Percentiles rank a stretch among this genome's conserved stretches.
These are phyloP conservation scores for Urocolius indicus DNA, from an alignment of 2,113 vertebrate species.

Conservation along the genomic window DNA sequence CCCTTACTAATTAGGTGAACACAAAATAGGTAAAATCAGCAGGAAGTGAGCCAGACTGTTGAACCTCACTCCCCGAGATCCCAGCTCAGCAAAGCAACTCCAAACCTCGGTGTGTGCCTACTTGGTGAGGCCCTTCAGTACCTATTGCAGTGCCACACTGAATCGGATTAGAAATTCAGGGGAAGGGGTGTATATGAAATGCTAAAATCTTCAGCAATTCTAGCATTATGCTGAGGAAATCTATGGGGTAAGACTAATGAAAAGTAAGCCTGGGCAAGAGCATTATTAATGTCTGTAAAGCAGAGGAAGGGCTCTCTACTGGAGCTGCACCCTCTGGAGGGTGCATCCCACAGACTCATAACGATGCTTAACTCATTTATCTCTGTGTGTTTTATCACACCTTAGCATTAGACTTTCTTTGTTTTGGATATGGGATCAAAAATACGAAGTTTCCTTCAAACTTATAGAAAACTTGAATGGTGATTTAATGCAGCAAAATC, in stretches of 20 bases:
- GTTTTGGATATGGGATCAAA: constrained; percentile 47
- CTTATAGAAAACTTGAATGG: constrained; percentile 42
- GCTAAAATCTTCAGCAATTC: constrained; percentile 16
- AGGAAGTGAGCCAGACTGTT: not conserved
- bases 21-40: not conserved
- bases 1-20: not conserved
- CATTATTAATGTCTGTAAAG: constrained; percentile 23
- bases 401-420: constrained; percentile 27
- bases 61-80: not conserved
- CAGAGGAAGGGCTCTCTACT: not conserved
- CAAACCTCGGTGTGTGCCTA: rapidly evolving
- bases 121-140: not conserved
- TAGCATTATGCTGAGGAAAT: not conserved
- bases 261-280: constrained; percentile 31
- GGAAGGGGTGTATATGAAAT: not conserved
- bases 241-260: not conserved
- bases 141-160: not conserved
- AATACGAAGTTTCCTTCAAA: constrained; percentile 28
- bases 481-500: constrained; percentile 69
- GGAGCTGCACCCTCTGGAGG: constrained; percentile 33
- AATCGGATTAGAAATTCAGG: not conserved
- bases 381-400: constrained; percentile 51
- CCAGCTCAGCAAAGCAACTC: not conserved
- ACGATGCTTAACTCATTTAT: not conserved
- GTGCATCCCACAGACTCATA: not conserved